Evolutionary conservation across 2,888 invertebrate genomes (phyloP).

Genomic region (Drosophila quasianomalipes): DNA sequence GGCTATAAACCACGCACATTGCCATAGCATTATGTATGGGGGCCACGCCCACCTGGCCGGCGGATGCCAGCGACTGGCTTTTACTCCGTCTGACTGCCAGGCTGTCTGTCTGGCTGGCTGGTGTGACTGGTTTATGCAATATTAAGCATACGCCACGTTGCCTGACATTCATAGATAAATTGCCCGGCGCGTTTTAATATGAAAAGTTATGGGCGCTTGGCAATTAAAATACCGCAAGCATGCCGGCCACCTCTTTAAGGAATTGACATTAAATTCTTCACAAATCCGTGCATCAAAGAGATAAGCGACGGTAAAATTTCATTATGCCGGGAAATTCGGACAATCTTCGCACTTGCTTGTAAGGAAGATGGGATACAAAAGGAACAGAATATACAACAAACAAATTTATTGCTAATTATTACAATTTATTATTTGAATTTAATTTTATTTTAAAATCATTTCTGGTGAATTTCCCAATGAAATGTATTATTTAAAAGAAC

Average conservation of each 20-base stretch:
- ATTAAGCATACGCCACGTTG: slow-evolving; percentile 73
- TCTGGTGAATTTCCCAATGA: neutral
- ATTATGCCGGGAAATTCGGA: neutral
- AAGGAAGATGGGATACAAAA: neutral
- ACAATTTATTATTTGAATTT: neutral
- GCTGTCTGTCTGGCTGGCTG: slow-evolving; percentile 1
- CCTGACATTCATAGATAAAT: slow-evolving; percentile 74
- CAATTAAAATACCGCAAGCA: slow-evolving; percentile 59
- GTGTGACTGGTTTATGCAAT: slow-evolving; percentile 64
- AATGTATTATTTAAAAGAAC: neutral
- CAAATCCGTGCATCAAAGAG: slow-evolving; percentile 12
- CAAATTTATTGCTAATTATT: neutral
- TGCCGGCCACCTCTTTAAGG: slow-evolving; percentile 19
- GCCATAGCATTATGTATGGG: neutral
- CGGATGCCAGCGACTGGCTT: slow-evolving; percentile 30
- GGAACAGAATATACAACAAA: neutral
- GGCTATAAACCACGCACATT: slow-evolving; percentile 66
- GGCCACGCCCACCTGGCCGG: slow-evolving; percentile 50
- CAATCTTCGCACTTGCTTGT: neutral
- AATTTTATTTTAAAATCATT: neutral
- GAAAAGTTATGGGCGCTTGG: slow-evolving; percentile 65
- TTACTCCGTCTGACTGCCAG: neutral
- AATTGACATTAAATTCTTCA: slow-evolving; percentile 1
- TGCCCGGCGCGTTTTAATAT: slow-evolving; percentile 67
- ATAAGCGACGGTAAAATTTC: slow-evolving; percentile 15